Conservation (phyloP, 1,140 invertebrate genomes). For the Camponotus floridanus region DNA sequence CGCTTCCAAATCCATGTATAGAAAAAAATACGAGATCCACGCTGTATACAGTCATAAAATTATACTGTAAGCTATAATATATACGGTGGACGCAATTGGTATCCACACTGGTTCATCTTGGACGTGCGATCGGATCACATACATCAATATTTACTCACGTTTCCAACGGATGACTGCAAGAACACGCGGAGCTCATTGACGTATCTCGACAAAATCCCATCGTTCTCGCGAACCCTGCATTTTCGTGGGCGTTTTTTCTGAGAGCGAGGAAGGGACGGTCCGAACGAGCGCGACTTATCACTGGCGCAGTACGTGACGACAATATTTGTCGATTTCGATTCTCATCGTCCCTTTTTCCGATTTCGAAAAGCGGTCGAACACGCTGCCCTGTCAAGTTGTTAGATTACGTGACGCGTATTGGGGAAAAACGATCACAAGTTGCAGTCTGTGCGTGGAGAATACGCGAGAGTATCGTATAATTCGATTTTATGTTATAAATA, state of each 20-base stretch:
- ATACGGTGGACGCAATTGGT: constrained; percentile 7
- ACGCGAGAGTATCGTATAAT: neutral
- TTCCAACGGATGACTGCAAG: constrained; percentile 46
- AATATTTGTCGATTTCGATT: constrained; percentile 64
- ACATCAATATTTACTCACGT: constrained; percentile 71
- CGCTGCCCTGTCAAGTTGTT: constrained; percentile 38
- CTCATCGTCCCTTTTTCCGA: constrained; percentile 39
- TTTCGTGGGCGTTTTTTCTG: neutral
- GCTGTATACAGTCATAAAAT: neutral
- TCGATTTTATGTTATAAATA: constrained; percentile 6
- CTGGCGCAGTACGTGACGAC: constrained; percentile 56
- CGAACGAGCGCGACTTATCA: constrained; percentile 53
- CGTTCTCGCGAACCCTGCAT: constrained; percentile 14
- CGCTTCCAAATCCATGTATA: neutral
- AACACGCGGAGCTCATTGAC: constrained; percentile 49
- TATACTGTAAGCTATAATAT: neutral
- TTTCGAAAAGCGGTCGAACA: constrained; percentile 31
- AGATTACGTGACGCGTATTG: constrained; percentile 53
- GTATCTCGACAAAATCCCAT: constrained; percentile 57
- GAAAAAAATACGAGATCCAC: neutral
- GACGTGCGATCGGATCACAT: constrained; percentile 55
- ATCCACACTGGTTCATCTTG: constrained; percentile 38
- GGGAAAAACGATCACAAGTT: neutral
- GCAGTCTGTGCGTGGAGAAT: neutral
- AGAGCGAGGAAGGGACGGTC: neutral